Conservation (phyloP, 2,797 vertebrate genomes). For the Helostoma temminkii region DNA sequence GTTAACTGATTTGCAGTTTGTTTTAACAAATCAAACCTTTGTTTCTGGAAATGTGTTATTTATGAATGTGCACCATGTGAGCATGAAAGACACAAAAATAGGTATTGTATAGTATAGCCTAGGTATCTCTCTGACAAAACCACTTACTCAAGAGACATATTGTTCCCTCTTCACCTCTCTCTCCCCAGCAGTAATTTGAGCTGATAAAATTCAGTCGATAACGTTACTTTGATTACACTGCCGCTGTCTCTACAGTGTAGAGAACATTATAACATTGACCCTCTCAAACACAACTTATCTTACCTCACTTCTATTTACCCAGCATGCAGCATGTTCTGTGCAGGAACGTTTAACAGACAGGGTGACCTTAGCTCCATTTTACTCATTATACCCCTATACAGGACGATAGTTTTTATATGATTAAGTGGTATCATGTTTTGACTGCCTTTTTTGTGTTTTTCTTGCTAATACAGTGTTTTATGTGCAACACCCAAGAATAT, state of each 20-base stretch:
- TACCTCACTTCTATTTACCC: slow-evolving; percentile 47
- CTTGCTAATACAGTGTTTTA: too few species aligned
- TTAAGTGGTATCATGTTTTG: background rate
- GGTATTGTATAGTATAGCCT: too few species aligned
- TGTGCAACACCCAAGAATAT: background rate
- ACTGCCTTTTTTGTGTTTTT: background rate
- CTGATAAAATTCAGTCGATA: slow-evolving; percentile 38
- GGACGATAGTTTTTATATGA: background rate
- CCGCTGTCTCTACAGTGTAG: slow-evolving; percentile 23
- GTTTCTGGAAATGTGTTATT: too few species aligned
- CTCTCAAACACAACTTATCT: slow-evolving; percentile 57
- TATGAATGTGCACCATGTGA: too few species aligned
- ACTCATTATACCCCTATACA: background rate
- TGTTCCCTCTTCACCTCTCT: background rate
- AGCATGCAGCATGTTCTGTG: slow-evolving; percentile 49
- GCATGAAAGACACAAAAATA: too few species aligned
- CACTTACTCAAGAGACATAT: too few species aligned
- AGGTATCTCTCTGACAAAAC: too few species aligned
- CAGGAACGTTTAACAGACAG: slow-evolving; percentile 38
- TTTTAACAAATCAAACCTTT: too few species aligned
- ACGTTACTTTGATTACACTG: slow-evolving; percentile 28
- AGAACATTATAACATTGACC: slow-evolving; percentile 35
- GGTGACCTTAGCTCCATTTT: slow-evolving; percentile 55
- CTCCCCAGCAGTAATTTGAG: slow-evolving; percentile 1
- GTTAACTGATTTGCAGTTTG: too few species aligned